Evolutionary conservation across 2,888 invertebrate genomes (phyloP), one percentile per base, ranked within the genome.

Genomic region (Sinopyrophorus schimmeli): DNA sequence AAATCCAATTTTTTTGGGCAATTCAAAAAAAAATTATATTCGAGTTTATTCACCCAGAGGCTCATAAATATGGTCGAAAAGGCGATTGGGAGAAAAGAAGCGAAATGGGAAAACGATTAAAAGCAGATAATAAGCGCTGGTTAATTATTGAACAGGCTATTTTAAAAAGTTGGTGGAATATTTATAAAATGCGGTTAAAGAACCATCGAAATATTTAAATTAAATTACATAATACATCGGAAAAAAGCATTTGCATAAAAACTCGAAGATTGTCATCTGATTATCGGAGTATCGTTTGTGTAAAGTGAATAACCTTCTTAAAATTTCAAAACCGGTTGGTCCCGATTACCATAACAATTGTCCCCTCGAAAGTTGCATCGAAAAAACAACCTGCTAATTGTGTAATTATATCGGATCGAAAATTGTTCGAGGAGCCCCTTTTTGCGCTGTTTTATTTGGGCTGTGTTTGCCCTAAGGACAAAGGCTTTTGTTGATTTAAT

Each of bases 341-440:
- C 21, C 51, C 61, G 65, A 72, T 72, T 72, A 72, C 66, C 73
- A 73, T 73, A 73, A 73, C 73, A 73, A 73, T 73, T 71, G 72
- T 70, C 68, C 68, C 65, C 66, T 58, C 48, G 39, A 47, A 55
- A 49, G 59, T 60, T 60, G 60, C 59, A 60, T 64, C 67, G 61
- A 65, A 64, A 67, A 21, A 70, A 71, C 71, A 70, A 71, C 72
- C 72, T 73, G 71, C 71, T 71, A 72, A 72, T 71, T 72, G 70
- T 68, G 66, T 67, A 69, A 69, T 70, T 70, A 69, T 40, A 34
- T 30, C 32, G 43, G 47, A 47, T 52, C 30, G 35, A 34, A 47
- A 26, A 21, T 42, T 34, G n/a, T n/a, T n/a, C n/a, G n/a, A n/a
- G n/a, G n/a, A n/a, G n/a, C n/a, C n/a, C n/a, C n/a, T n/a, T n/a